Base-by-base conservation (phyloP, 1,140 invertebrate genomes). In the Pseudomyrmex sp. region DNA sequence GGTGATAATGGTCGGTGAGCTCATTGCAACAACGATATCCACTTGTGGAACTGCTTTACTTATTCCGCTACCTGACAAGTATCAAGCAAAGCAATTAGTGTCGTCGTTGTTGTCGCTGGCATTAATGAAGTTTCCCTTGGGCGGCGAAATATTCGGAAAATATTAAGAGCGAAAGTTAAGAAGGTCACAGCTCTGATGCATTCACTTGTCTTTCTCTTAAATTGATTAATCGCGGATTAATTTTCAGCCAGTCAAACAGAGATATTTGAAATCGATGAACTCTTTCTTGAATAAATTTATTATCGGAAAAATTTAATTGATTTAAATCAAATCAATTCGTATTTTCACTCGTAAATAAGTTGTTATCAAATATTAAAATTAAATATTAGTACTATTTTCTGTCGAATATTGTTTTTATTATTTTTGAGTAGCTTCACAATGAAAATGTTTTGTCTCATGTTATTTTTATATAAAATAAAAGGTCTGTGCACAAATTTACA, bases 81-180 rank as follows among this genome's bases (percentile, higher is more conserved):
- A 85, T 66, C 76, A 58, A 82, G 77, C 76, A 44, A 63, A 77
- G 83, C 76, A 85, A 88, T 88, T 83, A 85, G 68, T 63, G 58
- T 77, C 56, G 76, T 88, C 56, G 76, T 88, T 83, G 83, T 88
- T 76, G 58, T 50, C n/a, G 35, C 5, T 35, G 58, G 26, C 72
- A 58, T 62, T 88, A 88, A 88, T 50, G 65, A 85, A 88, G 86
- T 88, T 82, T 88, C 54, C 54, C 48, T 20, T 85, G 58, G 23
- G 23, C 59, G 59, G n/a, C 12, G 48, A 85, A 88, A 61, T 82
- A 85, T 76, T 84, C 50, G 18, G 65, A 61, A 82, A 74, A 44
- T 85, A 85, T 87, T 84, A 84, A 84, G 70, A 35, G 23, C 61
- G 10, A 52, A 8, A 23, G 61, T 65, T 61, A 75, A 80, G 73